Percentiles rank a stretch among this genome's conserved stretches.
phyloP scores from a whole-genome alignment of 1,140 invertebrate species.

The Macrobrachium rosenbergii region DNA sequence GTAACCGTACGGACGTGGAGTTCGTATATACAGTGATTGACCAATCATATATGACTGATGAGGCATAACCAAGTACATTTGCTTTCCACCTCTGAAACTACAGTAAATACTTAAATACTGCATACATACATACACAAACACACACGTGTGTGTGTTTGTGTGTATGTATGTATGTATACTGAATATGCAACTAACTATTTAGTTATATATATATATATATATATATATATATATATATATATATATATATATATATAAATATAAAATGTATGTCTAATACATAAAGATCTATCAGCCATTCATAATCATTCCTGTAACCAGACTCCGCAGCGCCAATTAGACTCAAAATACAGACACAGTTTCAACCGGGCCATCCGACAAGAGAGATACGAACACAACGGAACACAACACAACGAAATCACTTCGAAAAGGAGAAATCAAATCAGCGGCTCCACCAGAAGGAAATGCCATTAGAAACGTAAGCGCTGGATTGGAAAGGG shows the following conservation, averaged over 20 bases:
- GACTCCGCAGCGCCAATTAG: no score
- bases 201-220: background rate
- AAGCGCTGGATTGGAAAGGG: background rate
- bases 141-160: background rate
- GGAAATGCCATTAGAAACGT: background rate
- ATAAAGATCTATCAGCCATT: background rate
- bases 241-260: background rate
- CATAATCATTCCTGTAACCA: no score
- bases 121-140: background rate
- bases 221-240: slow-evolving; percentile 5
- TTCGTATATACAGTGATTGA: no score
- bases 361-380: no score
- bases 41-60: no score
- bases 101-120: no score
- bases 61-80: no score
- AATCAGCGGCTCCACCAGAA: background rate
- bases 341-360: no score
- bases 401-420: no score
- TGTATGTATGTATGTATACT: background rate
- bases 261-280: background rate
- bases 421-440: background rate
- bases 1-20: no score
- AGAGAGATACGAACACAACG: no score
- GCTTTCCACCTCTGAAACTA: no score
- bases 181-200: background rate